Base-by-base conservation (phyloP, 2,888 invertebrate genomes). In the Antheraea yamamai region DNA sequence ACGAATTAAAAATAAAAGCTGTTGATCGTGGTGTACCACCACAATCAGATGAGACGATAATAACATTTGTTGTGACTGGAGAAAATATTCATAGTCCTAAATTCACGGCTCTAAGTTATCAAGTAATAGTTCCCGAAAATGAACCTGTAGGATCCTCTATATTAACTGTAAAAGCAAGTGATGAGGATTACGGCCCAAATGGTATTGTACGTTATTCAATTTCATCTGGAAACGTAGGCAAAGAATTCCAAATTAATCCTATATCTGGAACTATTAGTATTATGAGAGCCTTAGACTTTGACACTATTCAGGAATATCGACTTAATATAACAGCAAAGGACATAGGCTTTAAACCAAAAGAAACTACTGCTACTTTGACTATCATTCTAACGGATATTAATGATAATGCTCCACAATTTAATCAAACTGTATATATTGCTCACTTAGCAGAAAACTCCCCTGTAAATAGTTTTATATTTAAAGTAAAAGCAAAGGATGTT, bases 331-430 rank as follows among this genome's bases (percentile, higher is more conserved):
- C 98, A 0, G 99, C 98, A 0, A 96, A 96, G 78, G 99, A 99
- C 92, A 93, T 98, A 73, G 99, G 97, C 4, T 98, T 98, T 86
- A 96, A 97, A 80, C 95, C 97, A 0, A 96, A 96, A 81, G 96
- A 96, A 84, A 96, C 98, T 0, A 96, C 97, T 8, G 98, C 98
- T 0, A 97, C 97, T 82, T 93, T 99, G 12, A 98, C 97, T 0
- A 97, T 99, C 0, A 97, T 97, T 74, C 95, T 99, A 1, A 98
- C 98, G 0, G 99, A 99, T 87, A 97, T 99, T 61, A 99, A 98
- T 86, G 98, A 99, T 85, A 99, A 99, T 89, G 96, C 98, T 16
- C 99, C 99, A 0, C 93, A 95, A 20, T 99, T 99, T 86, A 97
- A 97, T 88, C 97, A 97, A 87, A 95, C 96, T 0, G 91, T 95